Evolutionary conservation across 2,888 invertebrate species (phyloP).

Genomic region (Stramonita haemastoma): DNA sequence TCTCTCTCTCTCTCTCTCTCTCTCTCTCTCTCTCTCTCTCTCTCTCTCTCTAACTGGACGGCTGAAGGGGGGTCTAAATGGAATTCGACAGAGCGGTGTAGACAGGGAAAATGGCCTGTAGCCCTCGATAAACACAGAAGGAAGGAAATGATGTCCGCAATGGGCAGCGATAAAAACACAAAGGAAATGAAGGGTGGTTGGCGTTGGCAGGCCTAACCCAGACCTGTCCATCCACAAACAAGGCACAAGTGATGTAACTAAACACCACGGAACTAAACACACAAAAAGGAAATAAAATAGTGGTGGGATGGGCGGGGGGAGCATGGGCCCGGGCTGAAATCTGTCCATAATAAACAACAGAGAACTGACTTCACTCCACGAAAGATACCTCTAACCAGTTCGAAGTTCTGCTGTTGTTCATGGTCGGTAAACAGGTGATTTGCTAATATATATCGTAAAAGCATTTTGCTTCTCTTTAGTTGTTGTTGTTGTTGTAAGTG

Average conservation of each 20-base stretch:
- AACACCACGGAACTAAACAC: not conserved
- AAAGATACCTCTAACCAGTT: too few species aligned
- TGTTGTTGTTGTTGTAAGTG: too few species aligned
- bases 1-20: not conserved
- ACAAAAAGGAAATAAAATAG: too few species aligned
- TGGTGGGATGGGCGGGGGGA: too few species aligned
- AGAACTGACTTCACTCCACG: too few species aligned
- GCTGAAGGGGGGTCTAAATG: not conserved
- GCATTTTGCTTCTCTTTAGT: too few species aligned
- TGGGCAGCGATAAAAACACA: not conserved
- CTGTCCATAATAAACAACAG: too few species aligned
- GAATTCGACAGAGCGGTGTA: constrained; percentile 10
- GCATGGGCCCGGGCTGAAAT: too few species aligned
- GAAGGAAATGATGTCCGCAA: not conserved
- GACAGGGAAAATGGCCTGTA: not conserved
- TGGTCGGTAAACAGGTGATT: too few species aligned
- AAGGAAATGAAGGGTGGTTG: not conserved
- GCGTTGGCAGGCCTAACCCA: not conserved
- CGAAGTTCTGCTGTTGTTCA: too few species aligned
- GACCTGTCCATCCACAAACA: not conserved
- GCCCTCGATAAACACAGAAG: not conserved
- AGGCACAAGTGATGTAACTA: not conserved
- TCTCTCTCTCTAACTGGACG: not conserved
- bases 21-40: not conserved
- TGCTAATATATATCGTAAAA: too few species aligned